These are phyloP conservation scores for Platycheirus rosarum DNA, from an alignment of 2,888 invertebrate species.

Conservation along the genomic window DNA sequence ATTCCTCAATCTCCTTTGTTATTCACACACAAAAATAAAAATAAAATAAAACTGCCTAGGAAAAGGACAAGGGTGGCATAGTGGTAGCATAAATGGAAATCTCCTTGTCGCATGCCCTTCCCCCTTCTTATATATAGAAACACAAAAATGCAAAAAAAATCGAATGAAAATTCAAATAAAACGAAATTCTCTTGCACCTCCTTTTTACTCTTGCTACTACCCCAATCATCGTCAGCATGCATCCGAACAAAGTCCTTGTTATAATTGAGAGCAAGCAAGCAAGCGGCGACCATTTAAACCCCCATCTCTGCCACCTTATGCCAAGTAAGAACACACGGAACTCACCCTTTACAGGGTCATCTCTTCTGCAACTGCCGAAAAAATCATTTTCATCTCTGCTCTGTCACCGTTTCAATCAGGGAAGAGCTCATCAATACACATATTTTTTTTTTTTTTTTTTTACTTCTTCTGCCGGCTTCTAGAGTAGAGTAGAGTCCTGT, in stretches of 20 bases:
- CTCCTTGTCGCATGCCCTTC: slow-evolving; percentile 60
- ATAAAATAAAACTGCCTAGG: slow-evolving; percentile 21
- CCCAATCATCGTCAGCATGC: slow-evolving; percentile 42
- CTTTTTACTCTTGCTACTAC: slow-evolving; percentile 18
- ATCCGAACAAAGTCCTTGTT: slow-evolving; percentile 70
- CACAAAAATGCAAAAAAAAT: slow-evolving; percentile 38
- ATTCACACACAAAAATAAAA: slow-evolving; percentile 23
- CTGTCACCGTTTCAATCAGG: slow-evolving; percentile 74
- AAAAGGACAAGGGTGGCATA: slow-evolving; percentile 56
- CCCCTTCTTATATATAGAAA: slow-evolving; percentile 12
- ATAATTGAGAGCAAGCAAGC: slow-evolving; percentile 70
- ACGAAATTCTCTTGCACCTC: slow-evolving; percentile 55
- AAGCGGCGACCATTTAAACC: slow-evolving; percentile 66
- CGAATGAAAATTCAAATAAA: slow-evolving; percentile 67
- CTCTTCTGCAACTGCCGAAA: slow-evolving; percentile 71
- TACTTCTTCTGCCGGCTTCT: slow-evolving; percentile 32
- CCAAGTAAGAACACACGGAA: neutral
- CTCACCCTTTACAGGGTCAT: slow-evolving; percentile 66
- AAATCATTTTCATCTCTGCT: slow-evolving; percentile 73
- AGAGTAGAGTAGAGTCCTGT: slow-evolving; percentile 35
- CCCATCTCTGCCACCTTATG: slow-evolving; percentile 32
- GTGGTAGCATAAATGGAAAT: slow-evolving; percentile 42
- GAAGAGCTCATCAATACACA: slow-evolving; percentile 72
- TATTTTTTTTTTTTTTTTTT: slow-evolving; percentile 48
- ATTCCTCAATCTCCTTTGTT: slow-evolving; percentile 68